Evolutionary conservation across 2,113 vertebrate genomes (phyloP), one percentile per base, ranked within the genome.

Genomic region (Gnathochromis pfefferi): DNA sequence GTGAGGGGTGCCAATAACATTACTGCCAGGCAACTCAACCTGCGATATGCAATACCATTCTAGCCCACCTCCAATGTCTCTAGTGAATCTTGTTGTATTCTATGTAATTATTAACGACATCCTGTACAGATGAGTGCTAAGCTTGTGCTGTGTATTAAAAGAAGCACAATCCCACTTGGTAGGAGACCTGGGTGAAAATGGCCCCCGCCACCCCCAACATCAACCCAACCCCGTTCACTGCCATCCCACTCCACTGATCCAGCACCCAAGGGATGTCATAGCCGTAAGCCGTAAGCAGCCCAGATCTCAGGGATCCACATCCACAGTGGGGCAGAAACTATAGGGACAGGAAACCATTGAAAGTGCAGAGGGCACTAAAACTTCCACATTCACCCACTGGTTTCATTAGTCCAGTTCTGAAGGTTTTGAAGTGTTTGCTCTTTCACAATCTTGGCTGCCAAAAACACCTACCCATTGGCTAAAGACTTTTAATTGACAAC

Each of bases 151-250:
- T 60, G 8, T 31, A 60, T 60, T 60, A 31, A 60, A 60, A 60
- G 57, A 17, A 60, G 57, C 58, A 3, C 58, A 19, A 10, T 33
- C 16, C 2, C 28, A 33, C 58, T 33, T 33, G 5, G 28, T 33
- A 63, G 58, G 58, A 63, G 16, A 63, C 9, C 1, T 63, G 16
- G 9, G 58, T 19, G 58, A 33, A 33, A 60, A 60, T 60, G 8
- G 16, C 8, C 57, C n/a, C 28, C 5, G 0, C 16, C 28, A 10
- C 5, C 14, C 57, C 14, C 57, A 60, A 33, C 28, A 0, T 33
- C 9, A 63, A 33, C 58, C 28, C 28, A 60, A 33, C 9, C 57
- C 28, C 2, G 1, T 33, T 60, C 9, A 60, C 28, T 3, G 57
- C 28, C 16, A 33, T 19, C 57, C 57, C 28, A 60, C 16, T 31